These are phyloP conservation scores for Rambutsinella grinnellia DNA, from an alignment of 2,888 invertebrate genomes.

Conservation along the genomic window DNA sequence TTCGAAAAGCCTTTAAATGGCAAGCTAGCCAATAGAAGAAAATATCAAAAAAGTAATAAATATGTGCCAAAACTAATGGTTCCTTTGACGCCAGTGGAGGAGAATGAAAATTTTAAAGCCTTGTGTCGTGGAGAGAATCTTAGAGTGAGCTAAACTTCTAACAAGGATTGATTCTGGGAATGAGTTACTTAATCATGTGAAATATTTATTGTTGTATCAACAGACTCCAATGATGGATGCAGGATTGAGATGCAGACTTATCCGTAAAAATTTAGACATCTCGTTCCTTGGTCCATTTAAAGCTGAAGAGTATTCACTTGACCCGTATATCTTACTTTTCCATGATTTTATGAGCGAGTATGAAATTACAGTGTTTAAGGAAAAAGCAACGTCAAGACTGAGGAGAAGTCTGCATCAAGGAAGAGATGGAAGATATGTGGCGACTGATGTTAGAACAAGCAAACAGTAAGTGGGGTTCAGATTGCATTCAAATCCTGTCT, in stretches of 20 bases:
- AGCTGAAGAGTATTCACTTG: conserved; percentile 66
- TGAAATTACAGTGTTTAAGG: conserved; percentile 64
- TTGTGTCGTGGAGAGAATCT: conserved; percentile 68
- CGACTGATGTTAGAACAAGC: conserved; percentile 67
- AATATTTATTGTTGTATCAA: conserved; percentile 1
- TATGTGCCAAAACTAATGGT: conserved; percentile 62
- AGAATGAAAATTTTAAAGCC: conserved; percentile 67
- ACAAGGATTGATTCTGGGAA: too few relatives aligned
- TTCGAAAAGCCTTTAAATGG: conserved; percentile 64
- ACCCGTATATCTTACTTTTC: conserved; percentile 66
- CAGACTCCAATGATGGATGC: conserved; percentile 65
- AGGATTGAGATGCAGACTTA: conserved; percentile 61
- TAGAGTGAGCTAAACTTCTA: too few relatives aligned
- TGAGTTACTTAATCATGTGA: too few relatives aligned
- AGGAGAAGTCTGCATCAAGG: conserved; percentile 66
- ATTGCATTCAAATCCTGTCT: too few relatives aligned
- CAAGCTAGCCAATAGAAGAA: conserved; percentile 59
- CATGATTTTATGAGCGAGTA: conserved; percentile 66
- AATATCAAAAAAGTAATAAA: conserved; percentile 49
- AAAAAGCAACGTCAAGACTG: conserved; percentile 62
- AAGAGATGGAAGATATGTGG: conserved; percentile 64
- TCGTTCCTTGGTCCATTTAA: conserved; percentile 66
- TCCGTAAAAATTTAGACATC: conserved; percentile 50
- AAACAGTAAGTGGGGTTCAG: conserved; percentile 67
- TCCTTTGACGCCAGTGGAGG: conserved; percentile 62